A percentile compares a stretch with the other conserved stretches of the same genome.
Conservation (phyloP, 1,140 invertebrate species). For the Caerostris darwini region DNA sequence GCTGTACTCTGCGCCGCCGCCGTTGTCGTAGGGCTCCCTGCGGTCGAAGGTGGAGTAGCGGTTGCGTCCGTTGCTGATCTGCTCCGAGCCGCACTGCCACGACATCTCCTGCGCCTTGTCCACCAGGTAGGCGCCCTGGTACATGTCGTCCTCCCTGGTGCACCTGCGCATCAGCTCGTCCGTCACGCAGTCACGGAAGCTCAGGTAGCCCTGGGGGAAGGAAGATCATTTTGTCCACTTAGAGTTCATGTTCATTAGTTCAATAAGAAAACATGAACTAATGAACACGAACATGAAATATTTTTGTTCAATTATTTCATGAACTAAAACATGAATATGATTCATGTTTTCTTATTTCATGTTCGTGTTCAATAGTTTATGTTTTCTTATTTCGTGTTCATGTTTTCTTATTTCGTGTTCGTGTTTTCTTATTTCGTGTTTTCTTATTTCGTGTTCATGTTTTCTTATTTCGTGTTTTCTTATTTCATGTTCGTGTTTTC, state of each 20-base stretch:
- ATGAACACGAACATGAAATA: too few relatives aligned
- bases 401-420: too few relatives aligned
- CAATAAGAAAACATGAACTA: not conserved
- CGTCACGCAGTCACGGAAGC: conserved; percentile 73
- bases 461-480: too few relatives aligned
- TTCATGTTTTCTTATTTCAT: too few relatives aligned
- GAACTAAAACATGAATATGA: too few relatives aligned
- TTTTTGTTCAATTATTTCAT: too few relatives aligned
- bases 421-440: too few relatives aligned
- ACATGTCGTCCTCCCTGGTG: conserved; percentile 75
- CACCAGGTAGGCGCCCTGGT: conserved; percentile 71
- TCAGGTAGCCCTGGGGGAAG: conserved; percentile 44
- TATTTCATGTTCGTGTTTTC: too few relatives aligned
- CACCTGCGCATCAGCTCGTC: conserved; percentile 69
- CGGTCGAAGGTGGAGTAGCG: conserved; percentile 33
- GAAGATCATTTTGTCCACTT: not conserved
- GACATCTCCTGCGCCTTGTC: conserved; percentile 77
- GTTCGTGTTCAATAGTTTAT: too few relatives aligned
- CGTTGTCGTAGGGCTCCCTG: not conserved
- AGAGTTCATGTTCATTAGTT: not conserved
- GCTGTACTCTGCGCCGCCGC: not conserved
- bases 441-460: too few relatives aligned
- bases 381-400: too few relatives aligned
- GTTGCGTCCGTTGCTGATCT: not conserved
- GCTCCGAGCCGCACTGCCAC: conserved; percentile 63